Conservation (phyloP, 1,140 invertebrate genomes). For the Manduca sexta region DNA sequence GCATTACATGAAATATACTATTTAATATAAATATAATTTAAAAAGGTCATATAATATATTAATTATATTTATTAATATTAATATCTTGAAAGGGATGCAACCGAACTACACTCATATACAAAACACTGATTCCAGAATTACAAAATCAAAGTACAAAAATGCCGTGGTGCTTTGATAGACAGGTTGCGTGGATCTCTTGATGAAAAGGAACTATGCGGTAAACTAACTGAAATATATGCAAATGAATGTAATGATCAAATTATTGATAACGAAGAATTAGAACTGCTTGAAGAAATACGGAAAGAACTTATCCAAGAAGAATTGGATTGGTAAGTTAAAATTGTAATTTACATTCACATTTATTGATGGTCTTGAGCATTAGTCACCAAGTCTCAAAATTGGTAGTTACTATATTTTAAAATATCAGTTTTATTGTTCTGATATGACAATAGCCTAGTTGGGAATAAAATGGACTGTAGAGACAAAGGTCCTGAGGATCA, state of each 20-base stretch:
- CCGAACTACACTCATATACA: neutral
- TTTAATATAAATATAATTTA: no score
- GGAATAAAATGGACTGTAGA: no score
- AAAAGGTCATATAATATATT: no score
- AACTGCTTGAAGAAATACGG: conserved; percentile 49
- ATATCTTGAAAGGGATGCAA: no score
- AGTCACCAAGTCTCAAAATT: no score
- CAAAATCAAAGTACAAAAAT: conserved; percentile 49
- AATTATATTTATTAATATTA: no score
- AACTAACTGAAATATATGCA: conserved; percentile 46
- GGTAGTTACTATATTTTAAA: no score
- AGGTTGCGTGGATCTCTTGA: conserved; percentile 32
- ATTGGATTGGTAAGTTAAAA: conserved; percentile 43
- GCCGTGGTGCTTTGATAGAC: conserved; percentile 44
- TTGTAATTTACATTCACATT: neutral
- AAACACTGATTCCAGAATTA: conserved; percentile 45
- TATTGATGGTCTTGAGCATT: no score
- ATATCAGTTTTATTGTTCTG: no score
- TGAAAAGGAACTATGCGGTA: conserved; percentile 34
- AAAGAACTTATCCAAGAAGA: conserved; percentile 58
- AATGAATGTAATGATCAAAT: conserved; percentile 33
- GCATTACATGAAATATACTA: no score
- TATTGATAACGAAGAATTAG: conserved; percentile 34
- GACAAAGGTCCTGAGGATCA: no score
- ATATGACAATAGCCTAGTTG: no score